A percentile compares a stretch with the other conserved stretches of the same genome.
phyloP scores from a whole-genome alignment of 2,113 vertebrate species.

The Athene cunicularia region DNA sequence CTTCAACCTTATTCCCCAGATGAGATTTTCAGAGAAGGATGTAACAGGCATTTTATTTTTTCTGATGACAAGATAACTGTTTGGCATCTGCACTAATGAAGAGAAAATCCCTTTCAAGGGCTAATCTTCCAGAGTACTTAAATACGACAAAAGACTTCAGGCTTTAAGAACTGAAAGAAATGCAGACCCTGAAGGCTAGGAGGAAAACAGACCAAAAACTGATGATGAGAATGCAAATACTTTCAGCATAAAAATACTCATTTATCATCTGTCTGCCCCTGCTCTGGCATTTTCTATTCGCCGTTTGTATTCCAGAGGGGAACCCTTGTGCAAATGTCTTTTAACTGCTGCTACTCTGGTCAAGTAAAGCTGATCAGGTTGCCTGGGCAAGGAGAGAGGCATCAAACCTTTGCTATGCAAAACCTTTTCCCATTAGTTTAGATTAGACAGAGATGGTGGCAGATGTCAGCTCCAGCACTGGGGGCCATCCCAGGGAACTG shows the following conservation, averaged over 20 bases:
- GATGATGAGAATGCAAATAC: neutral
- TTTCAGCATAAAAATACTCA: neutral
- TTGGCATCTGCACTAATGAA: neutral
- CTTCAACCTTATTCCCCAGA: neutral
- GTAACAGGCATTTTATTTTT: neutral
- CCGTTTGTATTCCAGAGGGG: neutral
- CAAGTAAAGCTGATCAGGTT: neutral
- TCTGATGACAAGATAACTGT: neutral
- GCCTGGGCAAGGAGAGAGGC: neutral
- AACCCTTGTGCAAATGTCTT: neutral
- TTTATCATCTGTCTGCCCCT: neutral
- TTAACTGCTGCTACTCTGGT: neutral
- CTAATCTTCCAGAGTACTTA: neutral
- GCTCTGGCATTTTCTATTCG: neutral
- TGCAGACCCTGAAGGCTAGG: neutral
- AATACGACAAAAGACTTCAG: neutral
- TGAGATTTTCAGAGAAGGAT: neutral
- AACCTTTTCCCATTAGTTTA: neutral
- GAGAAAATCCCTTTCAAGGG: neutral
- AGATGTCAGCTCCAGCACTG: neutral
- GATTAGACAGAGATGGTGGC: neutral
- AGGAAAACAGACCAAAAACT: neutral
- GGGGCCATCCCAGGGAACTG: rapidly evolving
- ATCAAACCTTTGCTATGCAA: neutral
- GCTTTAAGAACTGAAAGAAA: neutral